Base-by-base conservation (phyloP, 2,113 vertebrate genomes). In the Seriola rivoliana region DNA sequence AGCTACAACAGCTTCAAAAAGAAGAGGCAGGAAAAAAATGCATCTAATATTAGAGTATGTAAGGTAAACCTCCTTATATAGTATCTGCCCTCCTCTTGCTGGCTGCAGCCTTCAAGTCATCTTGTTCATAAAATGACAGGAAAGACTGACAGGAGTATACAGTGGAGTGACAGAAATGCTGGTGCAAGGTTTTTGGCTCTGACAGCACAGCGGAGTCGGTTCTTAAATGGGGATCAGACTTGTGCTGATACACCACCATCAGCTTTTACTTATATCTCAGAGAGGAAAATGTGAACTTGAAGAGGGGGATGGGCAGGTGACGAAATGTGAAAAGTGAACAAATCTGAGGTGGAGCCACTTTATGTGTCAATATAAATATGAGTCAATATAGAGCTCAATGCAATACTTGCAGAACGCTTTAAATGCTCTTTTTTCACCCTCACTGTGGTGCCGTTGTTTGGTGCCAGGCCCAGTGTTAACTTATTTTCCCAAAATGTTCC, bases 101-200 rank as follows among this genome's bases (percentile, higher is more conserved):
- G 48, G 29, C 57, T 9, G 71, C 63, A 60, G 34, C 74, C 32
- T 64, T 82, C 75, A 54, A 57, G 36, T 59, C 75, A 29, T 32
- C 81, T 44, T 68, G 54, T 60, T 70, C 57, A 57, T 17, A 71
- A 71, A 78, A 44, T 29, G 76, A 62, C 57, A 29, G 54, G 19
- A 13, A 9, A 75, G 89, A 91, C 5, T 81, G 86, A 88, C 73
- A 60, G 75, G 68, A 36, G 50, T 3, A 2, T 46, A 57, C 0
- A 66, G 59, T 3, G 10, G 54, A 77, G 84, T 85, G 78, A 85
- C 89, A 88, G 78, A 68, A 86, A 55, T 80, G 86, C 81, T 75
- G 65, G 58, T 48, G 75, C 42, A 32, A 48, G 67, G 55, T 4
- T 57, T 80, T 74, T 70, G 62, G 48, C 74, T 80, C 36, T 50